phyloP scores from a whole-genome alignment of 2,113 vertebrate genomes.

The Proterorhinus semilunaris region DNA sequence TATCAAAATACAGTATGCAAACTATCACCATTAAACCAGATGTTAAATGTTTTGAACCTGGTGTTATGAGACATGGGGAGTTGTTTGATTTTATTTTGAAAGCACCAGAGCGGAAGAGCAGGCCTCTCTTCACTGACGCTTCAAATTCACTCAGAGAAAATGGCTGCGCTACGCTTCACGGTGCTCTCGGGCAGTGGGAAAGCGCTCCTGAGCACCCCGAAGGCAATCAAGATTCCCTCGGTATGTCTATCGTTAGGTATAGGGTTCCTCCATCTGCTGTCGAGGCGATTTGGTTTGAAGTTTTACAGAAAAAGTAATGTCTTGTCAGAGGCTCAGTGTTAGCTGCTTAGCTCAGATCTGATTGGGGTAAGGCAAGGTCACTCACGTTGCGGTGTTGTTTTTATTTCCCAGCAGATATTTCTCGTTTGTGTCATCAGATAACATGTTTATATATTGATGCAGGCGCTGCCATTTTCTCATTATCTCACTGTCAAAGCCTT shows the following conservation, averaged over 20 bases:
- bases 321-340: constrained; percentile 11
- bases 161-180: constrained; percentile 76
- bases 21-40: no score
- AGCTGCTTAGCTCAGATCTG: constrained; percentile 13
- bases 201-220: constrained; percentile 66
- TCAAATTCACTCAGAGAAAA: constrained; percentile 53
- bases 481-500: not conserved
- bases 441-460: not conserved
- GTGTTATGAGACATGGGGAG: no score
- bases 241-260: constrained; percentile 30
- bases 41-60: no score
- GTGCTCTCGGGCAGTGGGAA: constrained; percentile 69
- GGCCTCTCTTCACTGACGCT: not conserved
- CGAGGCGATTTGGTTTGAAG: rapidly evolving
- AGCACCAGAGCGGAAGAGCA: constrained; percentile 12
- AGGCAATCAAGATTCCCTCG: constrained; percentile 53
- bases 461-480: no score
- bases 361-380: constrained; percentile 67
- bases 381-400: not conserved
- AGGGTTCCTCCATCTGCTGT: rapidly evolving
- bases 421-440: rapidly evolving
- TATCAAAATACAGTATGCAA: no score
- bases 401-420: rapidly evolving
- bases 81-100: constrained; percentile 22
- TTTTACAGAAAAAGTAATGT: not conserved